Evolutionary conservation across 2,113 vertebrate species (phyloP).

Genomic region (Piaya cayana): DNA sequence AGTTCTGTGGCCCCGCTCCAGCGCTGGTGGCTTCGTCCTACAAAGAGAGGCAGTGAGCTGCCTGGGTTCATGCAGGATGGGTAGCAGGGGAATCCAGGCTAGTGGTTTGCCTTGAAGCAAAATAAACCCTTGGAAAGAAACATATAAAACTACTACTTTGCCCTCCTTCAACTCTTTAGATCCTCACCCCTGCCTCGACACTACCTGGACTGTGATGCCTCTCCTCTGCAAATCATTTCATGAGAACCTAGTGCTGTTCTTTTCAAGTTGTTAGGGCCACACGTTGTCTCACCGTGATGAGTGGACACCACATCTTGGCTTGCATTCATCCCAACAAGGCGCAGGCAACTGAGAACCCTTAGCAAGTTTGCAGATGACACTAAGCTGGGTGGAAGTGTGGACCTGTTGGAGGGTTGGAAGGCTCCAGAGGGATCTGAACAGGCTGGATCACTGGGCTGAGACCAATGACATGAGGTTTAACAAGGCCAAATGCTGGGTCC

Average conservation of each 20-base stretch:
- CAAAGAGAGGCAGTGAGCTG: neutral
- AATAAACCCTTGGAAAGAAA: neutral
- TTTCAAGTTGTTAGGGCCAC: neutral
- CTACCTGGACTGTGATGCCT: neutral
- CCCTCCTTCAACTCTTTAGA: neutral
- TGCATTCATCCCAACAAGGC: neutral
- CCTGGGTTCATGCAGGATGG: neutral
- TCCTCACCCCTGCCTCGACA: neutral
- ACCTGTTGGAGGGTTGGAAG: too few species aligned
- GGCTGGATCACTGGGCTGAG: too few species aligned
- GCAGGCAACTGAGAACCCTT: neutral
- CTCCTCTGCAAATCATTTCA: neutral
- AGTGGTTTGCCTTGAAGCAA: neutral
- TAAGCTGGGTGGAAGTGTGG: too few species aligned
- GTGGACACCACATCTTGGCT: neutral
- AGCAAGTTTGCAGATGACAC: too few species aligned
- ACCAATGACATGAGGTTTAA: too few species aligned
- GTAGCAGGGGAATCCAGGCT: neutral
- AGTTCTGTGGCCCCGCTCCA: neutral
- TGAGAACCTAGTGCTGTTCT: neutral
- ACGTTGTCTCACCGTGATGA: neutral
- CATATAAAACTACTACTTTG: fast-evolving
- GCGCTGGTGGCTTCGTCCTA: neutral
- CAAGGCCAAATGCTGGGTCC: too few species aligned
- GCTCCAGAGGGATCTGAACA: too few species aligned